phyloP scores from a whole-genome alignment of 2,888 invertebrate genomes.

The Lymantria monacha region DNA sequence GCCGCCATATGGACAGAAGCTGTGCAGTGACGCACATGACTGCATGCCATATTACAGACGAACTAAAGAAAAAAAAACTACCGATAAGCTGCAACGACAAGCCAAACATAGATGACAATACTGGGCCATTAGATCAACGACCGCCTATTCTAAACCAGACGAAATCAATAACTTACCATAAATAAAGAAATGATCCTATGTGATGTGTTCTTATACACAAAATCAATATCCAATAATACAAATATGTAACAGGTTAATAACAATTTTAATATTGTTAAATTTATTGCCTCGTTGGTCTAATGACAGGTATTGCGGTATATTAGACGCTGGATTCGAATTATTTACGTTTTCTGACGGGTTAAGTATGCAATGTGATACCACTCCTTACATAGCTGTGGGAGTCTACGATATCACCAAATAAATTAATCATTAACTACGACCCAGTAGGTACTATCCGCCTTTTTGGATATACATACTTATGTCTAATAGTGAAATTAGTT shows the following conservation, averaged over 20 bases:
- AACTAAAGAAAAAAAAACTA: slow-evolving; percentile 17
- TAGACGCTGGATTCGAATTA: too few species aligned
- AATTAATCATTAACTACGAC: too few species aligned
- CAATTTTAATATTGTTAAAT: not conserved
- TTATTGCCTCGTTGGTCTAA: not conserved
- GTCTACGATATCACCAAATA: too few species aligned
- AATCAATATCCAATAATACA: not conserved
- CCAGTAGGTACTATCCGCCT: too few species aligned
- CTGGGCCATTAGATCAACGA: slow-evolving; percentile 17
- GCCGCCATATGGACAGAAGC: slow-evolving; percentile 39
- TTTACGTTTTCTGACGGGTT: too few species aligned
- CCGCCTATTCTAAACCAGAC: slow-evolving; percentile 7
- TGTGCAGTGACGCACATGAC: slow-evolving; percentile 41
- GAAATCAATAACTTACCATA: slow-evolving; percentile 13
- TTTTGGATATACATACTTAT: too few species aligned
- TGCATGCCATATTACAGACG: slow-evolving; percentile 10
- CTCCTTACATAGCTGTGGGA: too few species aligned
- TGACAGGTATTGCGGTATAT: not conserved
- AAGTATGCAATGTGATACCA: too few species aligned
- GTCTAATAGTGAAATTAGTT: too few species aligned
- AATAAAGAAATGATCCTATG: slow-evolving; percentile 4
- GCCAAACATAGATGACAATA: slow-evolving; percentile 14
- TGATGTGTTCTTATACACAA: not conserved
- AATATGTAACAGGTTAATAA: not conserved
- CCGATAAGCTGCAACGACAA: slow-evolving; percentile 6